A percentile compares a stretch with the other conserved stretches of the same genome.
phyloP scores from a whole-genome alignment of 2,113 vertebrate species.

The Bubo scandiacus region DNA sequence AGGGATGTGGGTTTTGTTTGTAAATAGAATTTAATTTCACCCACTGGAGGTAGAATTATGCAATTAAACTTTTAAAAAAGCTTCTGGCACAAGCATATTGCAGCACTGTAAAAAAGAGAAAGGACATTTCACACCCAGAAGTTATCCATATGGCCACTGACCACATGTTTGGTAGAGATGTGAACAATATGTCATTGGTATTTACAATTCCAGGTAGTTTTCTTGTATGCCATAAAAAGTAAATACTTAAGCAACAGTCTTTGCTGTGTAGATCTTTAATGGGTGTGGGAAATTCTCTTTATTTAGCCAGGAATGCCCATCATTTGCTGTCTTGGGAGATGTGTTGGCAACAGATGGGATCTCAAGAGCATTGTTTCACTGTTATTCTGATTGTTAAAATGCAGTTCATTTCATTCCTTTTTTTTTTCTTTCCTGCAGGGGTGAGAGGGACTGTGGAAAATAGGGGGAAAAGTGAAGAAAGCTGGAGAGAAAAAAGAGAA shows the following conservation, averaged over 20 bases:
- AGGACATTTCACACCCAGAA: conserved; percentile 64
- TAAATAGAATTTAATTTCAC: conserved; percentile 48
- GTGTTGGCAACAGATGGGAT: conserved; percentile 66
- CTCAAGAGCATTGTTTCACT: conserved; percentile 62
- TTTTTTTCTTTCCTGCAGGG: background rate
- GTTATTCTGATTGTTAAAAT: conserved; percentile 65
- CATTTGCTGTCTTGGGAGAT: conserved; percentile 68
- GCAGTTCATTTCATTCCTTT: conserved; percentile 39
- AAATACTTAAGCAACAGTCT: conserved; percentile 56
- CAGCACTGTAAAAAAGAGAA: conserved; percentile 57
- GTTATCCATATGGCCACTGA: conserved; percentile 67
- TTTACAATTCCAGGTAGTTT: conserved; percentile 71
- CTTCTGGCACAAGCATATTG: conserved; percentile 52
- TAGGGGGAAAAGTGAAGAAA: conserved; percentile 1
- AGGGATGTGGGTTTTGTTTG: conserved; percentile 27
- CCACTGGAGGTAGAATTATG: conserved; percentile 25
- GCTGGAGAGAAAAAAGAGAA: background rate
- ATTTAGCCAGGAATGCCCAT: conserved; percentile 69
- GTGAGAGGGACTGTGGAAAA: conserved; percentile 41
- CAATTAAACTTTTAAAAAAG: conserved; percentile 47
- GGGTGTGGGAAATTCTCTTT: conserved; percentile 69
- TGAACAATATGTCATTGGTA: conserved; percentile 68
- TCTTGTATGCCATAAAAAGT: conserved; percentile 67
- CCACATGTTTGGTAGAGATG: conserved; percentile 68
- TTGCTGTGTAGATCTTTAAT: conserved; percentile 64